Base-by-base conservation (phyloP, 2,888 invertebrate genomes). In the Morpho deidamia region DNA sequence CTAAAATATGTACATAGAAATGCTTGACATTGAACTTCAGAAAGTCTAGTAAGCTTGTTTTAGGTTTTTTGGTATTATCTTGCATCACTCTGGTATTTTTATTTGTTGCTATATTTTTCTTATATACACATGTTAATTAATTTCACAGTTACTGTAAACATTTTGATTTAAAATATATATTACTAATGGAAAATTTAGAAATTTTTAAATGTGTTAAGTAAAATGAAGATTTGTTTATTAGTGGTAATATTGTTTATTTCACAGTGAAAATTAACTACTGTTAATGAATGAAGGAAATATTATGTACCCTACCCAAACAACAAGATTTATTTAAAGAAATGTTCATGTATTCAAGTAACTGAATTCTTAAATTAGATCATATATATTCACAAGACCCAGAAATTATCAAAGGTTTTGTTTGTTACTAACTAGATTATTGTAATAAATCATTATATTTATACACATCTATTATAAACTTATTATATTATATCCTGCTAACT, bases 1-100 rank as follows among this genome's bases (percentile, higher is more conserved):
- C 54, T 47, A 51, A 34, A 45, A 56, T 34, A 55, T 74, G 60
- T 64, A 66, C 53, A 61, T 63, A 73, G 81, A 79, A 82, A 81
- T 69, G 79, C 80, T 83, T 83, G 81, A 79, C 85, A 83, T 71
- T 78, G 74, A 74, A 80, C 78, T 77, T 80, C 78, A 69, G 68
- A 72, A 70, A 72, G 72, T 78, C 73, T 71, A 61, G 67, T 44
- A 10, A 51, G 50, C 43, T 53, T 62, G 51, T 63, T 51, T 47
- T 56, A 62, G 70, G 65, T 67, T 67, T 67, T 67, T 64, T 62
- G 64, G 67, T 70, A 77, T 74, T 70, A 66, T 51, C 59, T 51
- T 53, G 50, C 23, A 23, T 23, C 23, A 23, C 23, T n/a, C n/a
- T 23, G 23, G 23, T 23, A 23, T 23, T 63, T 74, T 45, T 55